phyloP scores from a whole-genome alignment of 2,797 vertebrate species.

The Pseudochirops cupreus region DNA sequence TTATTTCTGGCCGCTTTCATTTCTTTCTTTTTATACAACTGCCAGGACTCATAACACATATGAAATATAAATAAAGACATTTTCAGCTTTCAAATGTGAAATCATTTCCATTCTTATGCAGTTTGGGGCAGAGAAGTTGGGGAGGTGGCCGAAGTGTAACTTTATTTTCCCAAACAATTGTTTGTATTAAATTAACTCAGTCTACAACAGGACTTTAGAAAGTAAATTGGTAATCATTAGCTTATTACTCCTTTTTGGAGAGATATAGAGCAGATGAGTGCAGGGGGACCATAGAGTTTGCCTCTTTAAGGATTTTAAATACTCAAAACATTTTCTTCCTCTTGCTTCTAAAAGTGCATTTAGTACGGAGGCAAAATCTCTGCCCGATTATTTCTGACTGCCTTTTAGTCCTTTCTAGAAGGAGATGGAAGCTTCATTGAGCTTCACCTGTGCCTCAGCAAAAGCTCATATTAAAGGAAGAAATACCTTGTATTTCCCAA shows the following conservation, averaged over 20 bases:
- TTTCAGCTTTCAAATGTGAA: conserved; percentile 47
- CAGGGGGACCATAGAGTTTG: neutral
- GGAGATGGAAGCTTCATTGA: neutral
- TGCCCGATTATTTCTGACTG: neutral
- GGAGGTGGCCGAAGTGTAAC: neutral
- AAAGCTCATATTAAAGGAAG: conserved; percentile 11
- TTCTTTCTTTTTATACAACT: neutral
- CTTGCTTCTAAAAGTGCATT: neutral
- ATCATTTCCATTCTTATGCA: conserved; percentile 45
- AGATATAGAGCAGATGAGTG: neutral
- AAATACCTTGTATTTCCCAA: conserved; percentile 43
- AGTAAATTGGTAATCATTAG: neutral
- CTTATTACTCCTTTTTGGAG: neutral
- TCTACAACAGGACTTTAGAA: neutral
- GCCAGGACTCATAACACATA: conserved; percentile 12
- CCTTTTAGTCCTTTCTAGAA: neutral
- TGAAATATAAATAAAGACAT: conserved; percentile 32
- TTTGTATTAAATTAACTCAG: conserved; percentile 14
- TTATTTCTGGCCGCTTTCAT: neutral
- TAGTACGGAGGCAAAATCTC: neutral
- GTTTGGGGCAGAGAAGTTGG: neutral
- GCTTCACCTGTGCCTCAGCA: conserved; percentile 28
- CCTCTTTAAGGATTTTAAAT: neutral
- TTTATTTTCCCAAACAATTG: conserved; percentile 49
- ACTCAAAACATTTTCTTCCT: neutral